phyloP scores from a whole-genome alignment of 2,888 invertebrate genomes.

The Maniola hyperantus region DNA sequence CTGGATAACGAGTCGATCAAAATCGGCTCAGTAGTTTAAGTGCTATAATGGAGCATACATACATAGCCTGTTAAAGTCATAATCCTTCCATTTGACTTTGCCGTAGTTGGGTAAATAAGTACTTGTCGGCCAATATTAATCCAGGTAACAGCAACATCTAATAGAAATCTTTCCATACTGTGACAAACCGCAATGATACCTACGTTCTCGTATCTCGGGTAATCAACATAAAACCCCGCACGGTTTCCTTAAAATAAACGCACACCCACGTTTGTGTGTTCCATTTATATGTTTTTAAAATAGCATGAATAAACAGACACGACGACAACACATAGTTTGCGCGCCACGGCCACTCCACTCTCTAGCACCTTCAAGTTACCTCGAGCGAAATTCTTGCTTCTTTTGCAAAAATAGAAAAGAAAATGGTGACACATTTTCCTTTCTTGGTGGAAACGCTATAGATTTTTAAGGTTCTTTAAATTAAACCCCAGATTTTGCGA shows the following conservation, averaged over 20 bases:
- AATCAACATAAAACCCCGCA: slow-evolving; percentile 12
- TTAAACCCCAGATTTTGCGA: slow-evolving; percentile 25
- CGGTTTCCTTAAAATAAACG: slow-evolving; percentile 16
- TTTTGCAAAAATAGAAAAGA: slow-evolving; percentile 46
- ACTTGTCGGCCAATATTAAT: too few relatives aligned
- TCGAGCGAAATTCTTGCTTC: slow-evolving; percentile 50
- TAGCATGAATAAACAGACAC: slow-evolving; percentile 43
- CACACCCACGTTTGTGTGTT: slow-evolving; percentile 24
- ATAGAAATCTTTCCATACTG: not conserved
- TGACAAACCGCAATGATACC: not conserved
- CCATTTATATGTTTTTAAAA: slow-evolving; percentile 42
- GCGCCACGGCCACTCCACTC: slow-evolving; percentile 58
- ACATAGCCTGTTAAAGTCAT: too few relatives aligned
- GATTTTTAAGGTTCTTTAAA: slow-evolving; percentile 37
- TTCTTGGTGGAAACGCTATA: slow-evolving; percentile 37
- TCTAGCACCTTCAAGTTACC: slow-evolving; percentile 60
- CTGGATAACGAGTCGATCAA: too few relatives aligned
- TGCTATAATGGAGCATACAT: too few relatives aligned
- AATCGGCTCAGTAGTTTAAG: too few relatives aligned
- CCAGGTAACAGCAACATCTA: not conserved
- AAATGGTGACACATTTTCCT: slow-evolving; percentile 45
- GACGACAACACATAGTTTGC: slow-evolving; percentile 56
- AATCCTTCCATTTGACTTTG: too few relatives aligned
- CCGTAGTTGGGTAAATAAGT: too few relatives aligned
- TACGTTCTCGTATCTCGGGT: not conserved